These are phyloP conservation scores for Melanargia galathea DNA, from an alignment of 2,888 invertebrate species.

Conservation along the genomic window DNA sequence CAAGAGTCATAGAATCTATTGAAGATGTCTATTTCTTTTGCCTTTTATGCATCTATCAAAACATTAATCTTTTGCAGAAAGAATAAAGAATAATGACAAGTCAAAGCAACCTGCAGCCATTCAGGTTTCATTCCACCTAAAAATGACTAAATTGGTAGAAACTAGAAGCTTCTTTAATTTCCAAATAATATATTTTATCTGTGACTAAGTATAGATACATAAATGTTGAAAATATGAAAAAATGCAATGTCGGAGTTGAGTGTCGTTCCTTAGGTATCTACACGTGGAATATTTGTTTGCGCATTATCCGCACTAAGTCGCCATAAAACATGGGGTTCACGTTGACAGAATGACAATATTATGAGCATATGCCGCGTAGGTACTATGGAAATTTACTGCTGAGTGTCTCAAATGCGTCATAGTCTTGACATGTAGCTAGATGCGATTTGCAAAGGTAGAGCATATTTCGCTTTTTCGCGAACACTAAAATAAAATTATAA, in stretches of 20 bases:
- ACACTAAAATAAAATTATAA: not conserved
- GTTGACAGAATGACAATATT: constrained; percentile 23
- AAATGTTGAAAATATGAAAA: not conserved
- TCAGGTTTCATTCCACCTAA: not conserved
- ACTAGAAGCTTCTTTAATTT: too few relatives aligned
- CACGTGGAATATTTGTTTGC: not conserved
- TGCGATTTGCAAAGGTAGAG: not conserved
- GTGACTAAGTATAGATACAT: not conserved
- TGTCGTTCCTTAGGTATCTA: too few relatives aligned
- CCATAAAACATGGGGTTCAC: constrained; percentile 17
- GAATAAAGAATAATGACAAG: too few relatives aligned
- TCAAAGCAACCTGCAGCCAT: too few relatives aligned
- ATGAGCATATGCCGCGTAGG: constrained; percentile 16
- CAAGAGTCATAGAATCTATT: too few relatives aligned
- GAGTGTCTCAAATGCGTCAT: constrained; percentile 24
- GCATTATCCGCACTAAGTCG: constrained; percentile 4
- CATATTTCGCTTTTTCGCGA: not conserved
- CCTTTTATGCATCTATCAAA: too few relatives aligned
- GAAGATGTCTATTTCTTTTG: too few relatives aligned
- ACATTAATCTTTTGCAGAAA: too few relatives aligned
- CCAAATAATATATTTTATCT: not conserved
- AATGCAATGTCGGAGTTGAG: not conserved
- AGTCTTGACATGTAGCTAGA: not conserved
- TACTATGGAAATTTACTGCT: constrained; percentile 28
- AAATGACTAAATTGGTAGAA: not conserved